Percentiles rank a stretch among this genome's conserved stretches.
These are phyloP conservation scores for Lycocorax pyrrhopterus DNA, from an alignment of 2,113 vertebrate species.

Conservation along the genomic window DNA sequence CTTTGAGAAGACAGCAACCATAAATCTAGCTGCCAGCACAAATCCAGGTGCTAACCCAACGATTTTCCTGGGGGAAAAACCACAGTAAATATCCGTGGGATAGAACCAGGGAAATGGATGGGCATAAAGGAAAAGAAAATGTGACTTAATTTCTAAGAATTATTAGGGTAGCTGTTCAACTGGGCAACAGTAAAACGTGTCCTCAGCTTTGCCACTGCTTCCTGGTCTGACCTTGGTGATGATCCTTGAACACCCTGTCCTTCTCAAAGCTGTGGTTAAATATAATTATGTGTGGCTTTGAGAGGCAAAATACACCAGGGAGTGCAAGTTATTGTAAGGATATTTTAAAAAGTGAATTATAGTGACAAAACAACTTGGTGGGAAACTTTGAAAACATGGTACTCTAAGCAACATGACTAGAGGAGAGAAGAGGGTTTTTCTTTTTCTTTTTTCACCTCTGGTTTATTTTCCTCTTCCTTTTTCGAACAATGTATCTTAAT, in stretches of 20 bases:
- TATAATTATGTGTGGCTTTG: not conserved
- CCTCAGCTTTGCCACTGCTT: not conserved
- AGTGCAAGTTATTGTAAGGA: not conserved
- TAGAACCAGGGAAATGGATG: not conserved
- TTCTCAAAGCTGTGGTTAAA: not conserved
- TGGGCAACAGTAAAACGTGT: not conserved
- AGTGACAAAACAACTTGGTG: not conserved
- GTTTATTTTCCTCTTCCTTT: not conserved
- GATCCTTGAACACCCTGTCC: not conserved
- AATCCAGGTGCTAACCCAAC: not conserved
- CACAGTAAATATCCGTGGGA: not conserved
- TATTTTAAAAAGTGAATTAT: not conserved
- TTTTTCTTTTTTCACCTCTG: not conserved
- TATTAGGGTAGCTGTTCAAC: not conserved
- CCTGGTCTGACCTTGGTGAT: not conserved
- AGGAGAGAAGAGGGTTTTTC: not conserved
- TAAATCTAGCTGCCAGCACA: not conserved
- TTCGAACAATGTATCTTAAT: not conserved
- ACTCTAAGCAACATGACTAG: not conserved
- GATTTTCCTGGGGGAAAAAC: not conserved
- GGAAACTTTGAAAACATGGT: not conserved
- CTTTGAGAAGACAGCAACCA: not conserved
- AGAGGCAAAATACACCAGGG: not conserved
- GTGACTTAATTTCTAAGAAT: not conserved
- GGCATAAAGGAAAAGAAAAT: not conserved